Evolutionary conservation across 1,140 invertebrate genomes (phyloP).

Genomic region (Helicoverpa zea): DNA sequence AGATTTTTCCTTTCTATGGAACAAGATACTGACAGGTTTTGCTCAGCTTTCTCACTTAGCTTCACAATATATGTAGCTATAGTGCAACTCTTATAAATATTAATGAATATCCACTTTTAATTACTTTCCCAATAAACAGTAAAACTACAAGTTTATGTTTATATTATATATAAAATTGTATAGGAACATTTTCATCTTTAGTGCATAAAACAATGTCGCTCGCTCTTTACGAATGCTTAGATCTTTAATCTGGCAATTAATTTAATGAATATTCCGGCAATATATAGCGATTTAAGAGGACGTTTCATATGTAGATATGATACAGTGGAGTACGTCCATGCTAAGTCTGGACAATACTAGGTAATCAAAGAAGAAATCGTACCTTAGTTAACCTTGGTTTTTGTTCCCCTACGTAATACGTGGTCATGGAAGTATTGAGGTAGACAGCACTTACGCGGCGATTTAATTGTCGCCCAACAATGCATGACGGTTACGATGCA

Average conservation of each 20-base stretch:
- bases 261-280: neutral
- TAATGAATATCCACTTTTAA: neutral
- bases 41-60: constrained; percentile 14
- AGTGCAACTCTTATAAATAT: neutral
- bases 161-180: too few species aligned
- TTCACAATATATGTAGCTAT: constrained; percentile 2
- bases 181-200: too few species aligned
- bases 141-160: too few species aligned
- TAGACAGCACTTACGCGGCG: constrained; percentile 4
- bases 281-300: neutral
- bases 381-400: constrained; percentile 21
- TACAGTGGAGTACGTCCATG: too few species aligned
- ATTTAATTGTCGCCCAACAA: constrained; percentile 33
- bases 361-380: neutral
- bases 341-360: too few species aligned
- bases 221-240: too few species aligned
- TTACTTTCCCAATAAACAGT: constrained; percentile 4
- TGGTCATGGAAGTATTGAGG: constrained; percentile 32
- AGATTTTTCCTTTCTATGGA: neutral
- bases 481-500: constrained; percentile 53
- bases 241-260: neutral
- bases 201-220: too few species aligned
- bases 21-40: constrained; percentile 6
- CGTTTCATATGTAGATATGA: too few species aligned
- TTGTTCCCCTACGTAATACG: constrained; percentile 6